Conservation (phyloP, 2,797 vertebrate genomes). For the Coranthus polyacanthus region DNA sequence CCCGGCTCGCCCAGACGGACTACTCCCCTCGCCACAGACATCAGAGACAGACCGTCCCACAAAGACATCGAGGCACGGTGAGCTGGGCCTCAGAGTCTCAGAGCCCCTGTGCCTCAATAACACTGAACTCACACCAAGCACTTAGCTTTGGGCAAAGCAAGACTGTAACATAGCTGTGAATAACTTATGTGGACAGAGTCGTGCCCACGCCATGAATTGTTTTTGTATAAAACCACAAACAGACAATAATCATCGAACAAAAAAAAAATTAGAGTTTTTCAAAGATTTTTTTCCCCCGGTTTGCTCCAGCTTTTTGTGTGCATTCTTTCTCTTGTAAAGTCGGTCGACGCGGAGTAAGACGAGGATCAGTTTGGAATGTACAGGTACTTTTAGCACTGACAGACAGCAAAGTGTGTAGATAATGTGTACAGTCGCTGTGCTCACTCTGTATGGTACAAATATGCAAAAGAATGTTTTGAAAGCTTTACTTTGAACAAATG, state of each 20-base stretch:
- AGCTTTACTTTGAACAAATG: slow-evolving; percentile 99
- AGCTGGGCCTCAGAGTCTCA: slow-evolving; percentile 61
- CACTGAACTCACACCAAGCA: slow-evolving; percentile 82
- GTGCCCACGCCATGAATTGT: slow-evolving; percentile 50
- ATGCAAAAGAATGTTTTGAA: slow-evolving; percentile 99
- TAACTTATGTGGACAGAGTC: slow-evolving; percentile 73
- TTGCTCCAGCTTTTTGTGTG: slow-evolving; percentile 84
- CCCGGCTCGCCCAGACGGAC: slow-evolving; percentile 95
- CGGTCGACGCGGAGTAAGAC: slow-evolving; percentile 72
- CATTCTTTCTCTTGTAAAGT: slow-evolving; percentile 85
- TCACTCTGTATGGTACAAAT: slow-evolving; percentile 95
- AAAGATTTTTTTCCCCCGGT: slow-evolving; percentile 85
- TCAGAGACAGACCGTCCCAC: slow-evolving; percentile 93
- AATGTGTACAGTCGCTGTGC: slow-evolving; percentile 88
- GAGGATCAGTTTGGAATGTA: slow-evolving; percentile 75
- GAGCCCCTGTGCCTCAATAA: slow-evolving; percentile 66
- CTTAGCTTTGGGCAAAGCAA: slow-evolving; percentile 79
- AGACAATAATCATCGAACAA: slow-evolving; percentile 70
- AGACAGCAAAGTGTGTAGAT: slow-evolving; percentile 89
- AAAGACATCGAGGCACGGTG: slow-evolving; percentile 98
- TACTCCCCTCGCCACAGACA: slow-evolving; percentile 93
- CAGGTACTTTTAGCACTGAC: slow-evolving; percentile 79
- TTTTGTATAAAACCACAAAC: slow-evolving; percentile 79
- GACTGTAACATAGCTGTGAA: slow-evolving; percentile 86
- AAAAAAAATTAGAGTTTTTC: slow-evolving; percentile 82